phyloP scores from a whole-genome alignment of 2,888 invertebrate genomes.

The Liopterus haemorrhoidalis region DNA sequence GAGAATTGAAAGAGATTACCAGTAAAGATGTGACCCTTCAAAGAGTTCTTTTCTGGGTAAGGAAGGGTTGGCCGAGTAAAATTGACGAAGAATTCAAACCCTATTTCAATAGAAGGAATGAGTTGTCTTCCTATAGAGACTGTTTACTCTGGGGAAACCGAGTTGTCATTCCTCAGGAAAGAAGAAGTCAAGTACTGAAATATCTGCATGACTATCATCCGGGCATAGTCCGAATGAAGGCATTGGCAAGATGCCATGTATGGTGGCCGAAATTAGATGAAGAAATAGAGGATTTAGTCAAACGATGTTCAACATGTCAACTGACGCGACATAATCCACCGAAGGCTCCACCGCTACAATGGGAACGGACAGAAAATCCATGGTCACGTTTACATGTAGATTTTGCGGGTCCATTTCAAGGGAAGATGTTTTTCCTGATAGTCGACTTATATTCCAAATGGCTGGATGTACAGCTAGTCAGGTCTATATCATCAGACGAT shows the following conservation, averaged over 20 bases:
- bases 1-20: slow-evolving; percentile 18
- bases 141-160: slow-evolving; percentile 29
- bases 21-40: slow-evolving; percentile 8
- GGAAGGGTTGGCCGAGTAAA: slow-evolving; percentile 13
- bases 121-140: slow-evolving; percentile 21
- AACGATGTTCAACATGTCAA: slow-evolving; percentile 20
- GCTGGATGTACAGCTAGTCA: slow-evolving; percentile 24
- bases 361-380: slow-evolving; percentile 23
- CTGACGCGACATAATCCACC: slow-evolving; percentile 16
- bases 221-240: slow-evolving; percentile 14
- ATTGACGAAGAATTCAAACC: slow-evolving; percentile 1
- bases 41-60: slow-evolving; percentile 14
- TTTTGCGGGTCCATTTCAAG: slow-evolving; percentile 27
- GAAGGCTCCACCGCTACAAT: slow-evolving; percentile 19
- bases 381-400: slow-evolving; percentile 26
- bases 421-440: slow-evolving; percentile 26
- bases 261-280: slow-evolving; percentile 16
- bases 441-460: slow-evolving; percentile 31
- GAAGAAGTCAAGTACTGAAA: slow-evolving; percentile 17
- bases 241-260: slow-evolving; percentile 3
- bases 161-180: slow-evolving; percentile 24
- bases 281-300: slow-evolving; percentile 19
- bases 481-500: slow-evolving; percentile 16
- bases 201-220: slow-evolving; percentile 23
- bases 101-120: slow-evolving; percentile 17